A percentile compares a stretch with the other conserved stretches of the same genome.
Conservation (phyloP, 1,140 invertebrate species). For the Pseudomyrmex cubaensis region DNA sequence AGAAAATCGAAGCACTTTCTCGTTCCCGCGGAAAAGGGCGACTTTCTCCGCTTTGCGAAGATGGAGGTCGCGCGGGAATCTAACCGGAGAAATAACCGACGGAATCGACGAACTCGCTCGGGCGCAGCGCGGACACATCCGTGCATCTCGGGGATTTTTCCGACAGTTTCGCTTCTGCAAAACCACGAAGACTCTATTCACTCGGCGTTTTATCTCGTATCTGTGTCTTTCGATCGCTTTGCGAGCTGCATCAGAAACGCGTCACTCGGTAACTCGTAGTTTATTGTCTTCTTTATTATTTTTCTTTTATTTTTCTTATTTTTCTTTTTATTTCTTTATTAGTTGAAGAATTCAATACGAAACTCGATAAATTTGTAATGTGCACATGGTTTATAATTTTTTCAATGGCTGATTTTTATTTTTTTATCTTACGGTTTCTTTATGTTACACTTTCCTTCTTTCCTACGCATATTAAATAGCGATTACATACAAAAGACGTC, state of each 20-base stretch:
- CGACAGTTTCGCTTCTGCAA: constrained; percentile 36
- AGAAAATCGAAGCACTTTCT: constrained; percentile 57
- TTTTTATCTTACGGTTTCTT: too few relatives aligned
- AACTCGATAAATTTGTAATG: too few relatives aligned
- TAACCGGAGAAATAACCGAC: constrained; percentile 48
- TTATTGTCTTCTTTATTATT: too few relatives aligned
- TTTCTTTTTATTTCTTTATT: too few relatives aligned
- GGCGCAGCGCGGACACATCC: constrained; percentile 33
- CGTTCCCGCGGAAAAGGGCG: constrained; percentile 33
- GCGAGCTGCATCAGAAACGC: neutral
- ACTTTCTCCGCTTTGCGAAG: constrained; percentile 42
- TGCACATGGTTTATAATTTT: too few relatives aligned
- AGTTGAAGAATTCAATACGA: too few relatives aligned
- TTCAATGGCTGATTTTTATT: too few relatives aligned
- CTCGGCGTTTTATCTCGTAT: constrained; percentile 28
- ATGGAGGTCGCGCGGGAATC: constrained; percentile 29
- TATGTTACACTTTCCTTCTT: too few relatives aligned
- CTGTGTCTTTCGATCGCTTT: constrained; percentile 23
- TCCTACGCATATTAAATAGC: too few relatives aligned
- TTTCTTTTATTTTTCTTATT: too few relatives aligned
- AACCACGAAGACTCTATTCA: constrained; percentile 21
- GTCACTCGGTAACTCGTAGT: neutral
- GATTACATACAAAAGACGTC: too few relatives aligned
- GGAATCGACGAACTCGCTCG: constrained; percentile 46
- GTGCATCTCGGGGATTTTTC: constrained; percentile 42